These are phyloP conservation scores for Tapirus indicus DNA, from an alignment of 2,797 vertebrate species.

Conservation along the genomic window DNA sequence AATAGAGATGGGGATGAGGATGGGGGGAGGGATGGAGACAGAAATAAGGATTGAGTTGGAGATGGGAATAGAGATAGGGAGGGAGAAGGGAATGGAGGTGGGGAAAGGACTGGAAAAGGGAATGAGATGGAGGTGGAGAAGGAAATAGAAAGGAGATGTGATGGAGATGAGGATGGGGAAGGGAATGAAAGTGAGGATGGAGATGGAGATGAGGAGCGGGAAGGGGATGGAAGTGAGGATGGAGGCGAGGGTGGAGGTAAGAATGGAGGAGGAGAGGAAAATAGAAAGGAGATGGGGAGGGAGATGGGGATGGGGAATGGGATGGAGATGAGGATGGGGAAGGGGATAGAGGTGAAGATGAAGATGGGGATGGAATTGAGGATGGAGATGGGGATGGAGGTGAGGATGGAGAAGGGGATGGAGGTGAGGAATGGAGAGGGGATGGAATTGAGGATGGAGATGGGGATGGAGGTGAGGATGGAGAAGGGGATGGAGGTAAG, in stretches of 20 bases:
- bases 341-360: accelerated
- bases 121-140: too few species aligned
- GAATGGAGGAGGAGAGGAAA: too few species aligned
- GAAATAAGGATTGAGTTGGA: background rate
- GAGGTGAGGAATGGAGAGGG: too few species aligned
- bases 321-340: accelerated
- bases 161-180: accelerated
- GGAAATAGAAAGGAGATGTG: background rate
- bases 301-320: background rate
- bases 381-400: background rate
- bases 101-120: accelerated
- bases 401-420: background rate
- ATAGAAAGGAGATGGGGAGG: too few species aligned
- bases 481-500: too few species aligned
- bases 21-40: background rate
- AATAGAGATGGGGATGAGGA: background rate
- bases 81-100: too few species aligned
- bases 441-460: too few species aligned
- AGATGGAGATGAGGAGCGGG: too few species aligned
- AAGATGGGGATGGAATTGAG: accelerated
- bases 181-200: accelerated
- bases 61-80: too few species aligned
- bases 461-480: too few species aligned
- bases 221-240: accelerated
- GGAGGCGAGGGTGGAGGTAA: accelerated